Evolutionary conservation across 2,797 vertebrate species (phyloP), one percentile per base, ranked within the genome.

Genomic region (Sebastes oblongus): DNA sequence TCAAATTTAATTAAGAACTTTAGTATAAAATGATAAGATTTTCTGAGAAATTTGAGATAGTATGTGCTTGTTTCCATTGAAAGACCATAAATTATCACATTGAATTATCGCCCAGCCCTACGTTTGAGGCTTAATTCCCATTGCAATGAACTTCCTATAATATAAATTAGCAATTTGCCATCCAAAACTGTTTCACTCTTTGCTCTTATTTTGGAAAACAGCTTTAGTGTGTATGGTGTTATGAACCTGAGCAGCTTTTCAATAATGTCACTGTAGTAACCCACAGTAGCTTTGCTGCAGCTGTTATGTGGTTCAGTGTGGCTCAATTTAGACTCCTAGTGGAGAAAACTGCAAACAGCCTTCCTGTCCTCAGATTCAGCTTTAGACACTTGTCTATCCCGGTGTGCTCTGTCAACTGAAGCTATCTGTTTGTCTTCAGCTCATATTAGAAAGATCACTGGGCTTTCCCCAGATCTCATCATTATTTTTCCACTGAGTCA

Each of bases 401-500:
- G 61, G 52, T 67, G 83, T 55, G 54, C 78, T 67, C 50, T 72
- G 69, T 39, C 60, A 24, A 54, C 70, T 52, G 78, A 64, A 66
- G 27, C 74, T 24, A 20, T 62, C 72, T 66, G 39, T 56, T 69
- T 71, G 62, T 83, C 22, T 83, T 75, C 27, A 62, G 64, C 69
- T 82, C 73, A 52, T 56, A 75, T 81, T 70, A 69, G 22, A 67
- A 59, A 70, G 85, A 65, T 29, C 29, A 42, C 32, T 89, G 61
- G 61, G 54, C 60, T 82, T 82, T 65, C 66, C 84, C 75, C 68
- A 77, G 54, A 86, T 79, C 66, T 88, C 88, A 80, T 94, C 91
- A 92, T 95, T 94, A 91, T 95, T 94, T 96, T 96, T 95, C 93
- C 94, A 92, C 84, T 93, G 91, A 85, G 92, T 89, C 91, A 90